phyloP scores from a whole-genome alignment of 2,888 invertebrate species.

The Drosophila ezoana region DNA sequence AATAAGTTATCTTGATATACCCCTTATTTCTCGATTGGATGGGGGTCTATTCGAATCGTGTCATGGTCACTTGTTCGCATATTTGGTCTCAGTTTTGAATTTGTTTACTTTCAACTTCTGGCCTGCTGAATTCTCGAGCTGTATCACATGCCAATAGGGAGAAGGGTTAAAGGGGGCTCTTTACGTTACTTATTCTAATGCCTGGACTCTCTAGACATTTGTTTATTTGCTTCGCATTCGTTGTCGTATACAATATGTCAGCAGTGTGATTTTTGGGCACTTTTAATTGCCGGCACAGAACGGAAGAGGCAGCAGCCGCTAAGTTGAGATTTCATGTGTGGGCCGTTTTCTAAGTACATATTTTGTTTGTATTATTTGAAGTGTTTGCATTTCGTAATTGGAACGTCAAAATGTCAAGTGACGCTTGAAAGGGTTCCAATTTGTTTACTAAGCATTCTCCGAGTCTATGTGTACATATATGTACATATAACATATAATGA shows the following conservation, averaged over 20 bases:
- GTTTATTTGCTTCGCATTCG: slow-evolving; percentile 59
- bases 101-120: slow-evolving; percentile 42
- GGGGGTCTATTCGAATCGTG: slow-evolving; percentile 32
- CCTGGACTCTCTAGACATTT: slow-evolving; percentile 47
- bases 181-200: slow-evolving; percentile 60
- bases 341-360: slow-evolving; percentile 53
- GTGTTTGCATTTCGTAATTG: slow-evolving; percentile 78
- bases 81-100: slow-evolving; percentile 29
- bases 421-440: slow-evolving; percentile 49
- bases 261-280: slow-evolving; percentile 42
- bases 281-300: slow-evolving; percentile 47
- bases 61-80: slow-evolving; percentile 54
- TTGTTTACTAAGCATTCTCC: slow-evolving; percentile 52
- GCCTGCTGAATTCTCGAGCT: slow-evolving; percentile 14
- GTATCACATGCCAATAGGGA: slow-evolving; percentile 10
- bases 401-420: slow-evolving; percentile 77
- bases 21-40: neutral
- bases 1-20: slow-evolving; percentile 6
- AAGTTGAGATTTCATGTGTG: slow-evolving; percentile 50
- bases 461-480: neutral
- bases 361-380: slow-evolving; percentile 70
- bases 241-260: slow-evolving; percentile 48
- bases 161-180: slow-evolving; percentile 10
- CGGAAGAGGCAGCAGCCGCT: slow-evolving; percentile 35
- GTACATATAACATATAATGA: neutral